Conservation (phyloP, 2,113 vertebrate species). For the Psittacus erithacus region DNA sequence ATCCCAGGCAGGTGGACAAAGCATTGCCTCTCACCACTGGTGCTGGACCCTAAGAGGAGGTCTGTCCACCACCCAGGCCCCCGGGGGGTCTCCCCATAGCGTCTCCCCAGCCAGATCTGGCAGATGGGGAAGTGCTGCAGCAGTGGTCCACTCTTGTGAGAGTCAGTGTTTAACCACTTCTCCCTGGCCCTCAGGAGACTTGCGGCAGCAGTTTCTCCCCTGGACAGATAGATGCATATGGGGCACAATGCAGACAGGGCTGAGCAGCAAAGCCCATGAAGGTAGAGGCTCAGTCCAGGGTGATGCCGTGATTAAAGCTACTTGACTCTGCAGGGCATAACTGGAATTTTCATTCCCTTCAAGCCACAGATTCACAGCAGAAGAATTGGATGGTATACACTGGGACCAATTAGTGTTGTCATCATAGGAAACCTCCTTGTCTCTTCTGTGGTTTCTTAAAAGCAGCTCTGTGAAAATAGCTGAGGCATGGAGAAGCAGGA, state of each 20-base stretch:
- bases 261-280: not conserved
- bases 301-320: not conserved
- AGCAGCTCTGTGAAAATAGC: not conserved
- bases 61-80: not conserved
- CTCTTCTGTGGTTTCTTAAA: not conserved
- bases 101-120: not conserved
- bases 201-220: not conserved
- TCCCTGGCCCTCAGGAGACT: not conserved
- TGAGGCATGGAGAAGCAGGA: not conserved
- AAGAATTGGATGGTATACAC: not conserved
- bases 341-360: not conserved
- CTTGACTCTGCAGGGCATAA: not conserved
- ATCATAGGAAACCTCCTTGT: not conserved
- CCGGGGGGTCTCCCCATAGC: rapidly evolving
- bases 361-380: not conserved
- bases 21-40: rapidly evolving
- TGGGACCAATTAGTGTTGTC: not conserved
- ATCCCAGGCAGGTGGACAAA: not conserved
- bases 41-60: not conserved
- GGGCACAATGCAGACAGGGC: rapidly evolving
- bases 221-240: rapidly evolving
- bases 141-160: rapidly evolving
- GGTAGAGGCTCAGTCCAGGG: not conserved
- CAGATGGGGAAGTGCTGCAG: not conserved
- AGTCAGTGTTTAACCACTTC: not conserved